Conservation (phyloP, 2,797 vertebrate genomes). For the Phoxinus dragarum region DNA sequence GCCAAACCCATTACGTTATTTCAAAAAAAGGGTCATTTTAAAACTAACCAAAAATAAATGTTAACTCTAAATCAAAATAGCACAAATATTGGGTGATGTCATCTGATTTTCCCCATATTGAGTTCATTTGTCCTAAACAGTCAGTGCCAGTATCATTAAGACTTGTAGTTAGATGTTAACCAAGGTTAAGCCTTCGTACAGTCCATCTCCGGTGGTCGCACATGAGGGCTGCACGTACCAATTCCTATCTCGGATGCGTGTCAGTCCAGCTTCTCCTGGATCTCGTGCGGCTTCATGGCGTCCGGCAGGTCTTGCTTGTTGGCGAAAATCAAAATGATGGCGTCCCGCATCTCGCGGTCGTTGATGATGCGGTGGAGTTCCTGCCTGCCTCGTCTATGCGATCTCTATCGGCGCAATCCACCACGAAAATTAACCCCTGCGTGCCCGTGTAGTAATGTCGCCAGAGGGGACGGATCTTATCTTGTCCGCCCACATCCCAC, state of each 20-base stretch:
- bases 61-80: conserved; percentile 79
- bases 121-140: conserved; percentile 85
- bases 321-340: conserved; percentile 99
- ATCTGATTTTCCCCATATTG: conserved; percentile 71
- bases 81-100: conserved; percentile 83
- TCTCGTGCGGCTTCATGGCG: conserved; percentile 99
- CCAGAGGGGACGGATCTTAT: conserved; percentile 98
- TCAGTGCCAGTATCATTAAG: conserved; percentile 88
- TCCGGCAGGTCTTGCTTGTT: conserved; percentile 99
- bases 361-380: conserved; percentile 99
- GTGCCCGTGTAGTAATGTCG: conserved; percentile 99
- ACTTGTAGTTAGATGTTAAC: conserved; percentile 99
- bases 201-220: conserved; percentile 97
- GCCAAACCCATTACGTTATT: conserved; percentile 72
- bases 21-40: conserved; percentile 73
- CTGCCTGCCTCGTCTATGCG: conserved; percentile 98
- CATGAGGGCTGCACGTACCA: conserved; percentile 99
- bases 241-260: conserved; percentile 99
- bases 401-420: conserved; percentile 99
- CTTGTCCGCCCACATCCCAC: conserved; percentile 98
- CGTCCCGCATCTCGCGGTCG: conserved; percentile 99
- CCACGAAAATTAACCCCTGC: conserved; percentile 98
- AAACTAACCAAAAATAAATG: conserved; percentile 81
- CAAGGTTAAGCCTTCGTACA: conserved; percentile 99
- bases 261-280: conserved; percentile 99